Base-by-base conservation (phyloP, 2,888 invertebrate species). In the Trissolcus brochymenae region DNA sequence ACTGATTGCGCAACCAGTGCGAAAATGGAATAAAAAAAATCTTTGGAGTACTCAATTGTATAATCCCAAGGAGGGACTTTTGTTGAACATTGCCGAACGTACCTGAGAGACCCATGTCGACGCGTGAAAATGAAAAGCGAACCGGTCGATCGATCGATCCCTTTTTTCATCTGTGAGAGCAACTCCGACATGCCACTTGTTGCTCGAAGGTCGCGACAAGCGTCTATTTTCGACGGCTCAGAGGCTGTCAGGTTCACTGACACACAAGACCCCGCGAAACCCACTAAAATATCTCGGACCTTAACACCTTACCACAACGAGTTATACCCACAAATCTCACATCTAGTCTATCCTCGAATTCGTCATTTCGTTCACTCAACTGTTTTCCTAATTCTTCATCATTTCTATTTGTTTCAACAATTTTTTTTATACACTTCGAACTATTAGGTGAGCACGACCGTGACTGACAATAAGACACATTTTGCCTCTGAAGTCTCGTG, bases 191-290 rank as follows among this genome's bases (percentile, higher is more conserved):
- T 29, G 65, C 74, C 62, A 74, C 74, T 74, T 74, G 74, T 74
- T 74, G 74, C 74, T 67, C 62, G 74, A 74, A 74, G 74, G 67
- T 73, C 73, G 67, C 60, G 74, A 74, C 67, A 74, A 54, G 51
- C 56, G 51, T 62, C 49, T 74, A 74, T 74, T 74, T 67, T 74
- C 49, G 59, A 57, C 53, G 60, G 60, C 41, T 55, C n/a, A 49
- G 56, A 7, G 50, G 50, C 56, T 73, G 66, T 60, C 56, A 61
- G 73, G 66, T 66, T 72, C 72, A 65, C 59, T 72, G 72, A 73
- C 73, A 66, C 66, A 60, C 54, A 56, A 71, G 70, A 55, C 41
- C 40, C 56, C 62, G 70, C 70, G 56, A 55, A 56, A 53, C 29
- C 3, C 60, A 61, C 61, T 14, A 17, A 66, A 72, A 72, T 72